Evolutionary conservation across 2,113 vertebrate genomes (phyloP).

Genomic region (Ammodytes dubius): DNA sequence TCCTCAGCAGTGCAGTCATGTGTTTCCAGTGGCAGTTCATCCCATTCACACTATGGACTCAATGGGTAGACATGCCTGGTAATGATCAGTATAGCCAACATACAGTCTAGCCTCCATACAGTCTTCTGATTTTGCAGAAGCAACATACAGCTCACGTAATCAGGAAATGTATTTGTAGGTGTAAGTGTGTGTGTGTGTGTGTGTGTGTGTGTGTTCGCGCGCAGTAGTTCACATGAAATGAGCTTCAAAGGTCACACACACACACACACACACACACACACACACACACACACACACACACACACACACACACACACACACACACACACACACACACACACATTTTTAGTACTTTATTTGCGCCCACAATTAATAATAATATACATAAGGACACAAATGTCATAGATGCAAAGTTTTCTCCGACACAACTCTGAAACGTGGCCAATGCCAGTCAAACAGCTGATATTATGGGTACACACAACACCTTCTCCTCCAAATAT

Average conservation of each 20-base stretch:
- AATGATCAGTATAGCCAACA: background rate
- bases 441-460: too few relatives aligned
- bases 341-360: too few relatives aligned
- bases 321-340: slow-evolving; percentile 37
- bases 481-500: too few relatives aligned
- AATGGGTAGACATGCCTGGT: background rate
- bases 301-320: slow-evolving; percentile 1
- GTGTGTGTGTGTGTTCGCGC: background rate
- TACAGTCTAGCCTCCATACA: background rate
- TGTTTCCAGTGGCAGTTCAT: slow-evolving; percentile 11
- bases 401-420: too few relatives aligned
- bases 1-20: slow-evolving; percentile 13
- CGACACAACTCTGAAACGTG: too few relatives aligned
- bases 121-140: background rate
- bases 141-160: slow-evolving; percentile 11
- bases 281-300: slow-evolving; percentile 19
- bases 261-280: slow-evolving; percentile 29
- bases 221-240: slow-evolving; percentile 33
- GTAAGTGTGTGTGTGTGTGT: background rate
- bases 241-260: slow-evolving; percentile 58
- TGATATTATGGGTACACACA: too few relatives aligned
- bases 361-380: too few relatives aligned
- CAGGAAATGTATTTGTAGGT: background rate
- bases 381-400: too few relatives aligned
- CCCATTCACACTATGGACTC: background rate